Base-by-base conservation (phyloP, 2,113 vertebrate genomes). In the Hippocampus guttulatus region DNA sequence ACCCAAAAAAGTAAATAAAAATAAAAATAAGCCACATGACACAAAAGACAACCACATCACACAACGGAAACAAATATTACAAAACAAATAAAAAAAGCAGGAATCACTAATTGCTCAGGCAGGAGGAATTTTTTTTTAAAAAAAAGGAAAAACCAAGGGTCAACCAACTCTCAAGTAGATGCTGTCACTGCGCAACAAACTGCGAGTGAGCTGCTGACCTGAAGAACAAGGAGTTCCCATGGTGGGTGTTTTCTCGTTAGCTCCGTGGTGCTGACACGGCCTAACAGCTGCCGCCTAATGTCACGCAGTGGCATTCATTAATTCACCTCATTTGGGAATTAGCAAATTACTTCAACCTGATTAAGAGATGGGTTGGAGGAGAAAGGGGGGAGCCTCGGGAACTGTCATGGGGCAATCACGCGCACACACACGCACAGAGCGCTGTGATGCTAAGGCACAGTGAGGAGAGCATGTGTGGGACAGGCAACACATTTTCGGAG, bases 241-340 rank as follows among this genome's bases (percentile, higher is more conserved):
- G 73, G 73, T 81, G 77, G 67, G 68, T 74, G 70, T 76, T 60
- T 68, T 82, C 79, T 80, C 67, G 76, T 81, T 84, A 80, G 66
- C 75, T 82, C 68, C 63, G 45, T 64, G 40, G 67, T 21, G 73
- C 74, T 69, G 74, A 81, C 79, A 80, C 27, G 79, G 76, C 76
- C 75, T 65, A 85, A 76, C 79, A 84, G 84, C 85, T 84, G 83
- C 79, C 52, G 69, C 73, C 71, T 78, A 71, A 84, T 83, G 84
- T 84, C 76, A 79, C 80, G 62, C 79, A 75, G 81, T 76, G 54
- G 78, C 54, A 63, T 70, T 84, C 80, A 87, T 88, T 84, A 83
- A 79, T 84, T 78, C 70, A 72, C 81, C 82, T 84, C 80, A 85
- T 87, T 85, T 84, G 82, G 73, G 71, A 81, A 87, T 89, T 80